Conservation (phyloP, 2,888 invertebrate genomes). For the Muscina levida region DNA sequence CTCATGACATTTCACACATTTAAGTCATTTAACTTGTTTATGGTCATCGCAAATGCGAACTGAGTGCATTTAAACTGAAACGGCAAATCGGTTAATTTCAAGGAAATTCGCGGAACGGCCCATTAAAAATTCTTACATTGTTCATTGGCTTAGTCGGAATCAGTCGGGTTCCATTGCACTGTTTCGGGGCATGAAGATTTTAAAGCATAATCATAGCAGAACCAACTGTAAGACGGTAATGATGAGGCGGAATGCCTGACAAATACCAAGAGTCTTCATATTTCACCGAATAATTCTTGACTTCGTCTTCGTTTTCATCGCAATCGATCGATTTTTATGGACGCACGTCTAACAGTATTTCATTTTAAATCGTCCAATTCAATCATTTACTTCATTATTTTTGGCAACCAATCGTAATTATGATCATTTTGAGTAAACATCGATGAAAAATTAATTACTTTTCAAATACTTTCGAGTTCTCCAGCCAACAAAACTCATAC, state of each 20-base stretch:
- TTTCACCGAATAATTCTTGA: constrained; percentile 40
- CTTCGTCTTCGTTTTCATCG: constrained; percentile 56
- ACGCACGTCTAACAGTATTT: constrained; percentile 49
- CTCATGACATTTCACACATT: too few relatives aligned
- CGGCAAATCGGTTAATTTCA: background rate
- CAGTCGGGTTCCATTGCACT: constrained; percentile 70
- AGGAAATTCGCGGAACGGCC: constrained; percentile 67
- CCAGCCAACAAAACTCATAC: too few relatives aligned
- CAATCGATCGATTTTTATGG: constrained; percentile 55
- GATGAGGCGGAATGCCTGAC: constrained; percentile 57
- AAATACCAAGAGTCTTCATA: constrained; percentile 34
- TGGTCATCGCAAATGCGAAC: constrained; percentile 71
- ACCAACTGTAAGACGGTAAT: constrained; percentile 69
- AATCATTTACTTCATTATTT: constrained; percentile 48
- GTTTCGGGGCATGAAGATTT: constrained; percentile 68
- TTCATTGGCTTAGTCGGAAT: constrained; percentile 67
- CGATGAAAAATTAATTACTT: too few relatives aligned
- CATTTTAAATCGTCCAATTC: constrained; percentile 43
- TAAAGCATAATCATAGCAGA: constrained; percentile 69
- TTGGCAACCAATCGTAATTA: constrained; percentile 44
- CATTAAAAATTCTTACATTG: constrained; percentile 67
- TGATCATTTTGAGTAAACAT: constrained; percentile 2
- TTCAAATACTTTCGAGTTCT: too few relatives aligned
- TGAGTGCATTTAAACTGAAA: constrained; percentile 67
- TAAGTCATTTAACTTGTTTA: constrained; percentile 60